Evolutionary conservation across 2,113 vertebrate genomes (phyloP).

Genomic region (Urocynchramus pylzowi): DNA sequence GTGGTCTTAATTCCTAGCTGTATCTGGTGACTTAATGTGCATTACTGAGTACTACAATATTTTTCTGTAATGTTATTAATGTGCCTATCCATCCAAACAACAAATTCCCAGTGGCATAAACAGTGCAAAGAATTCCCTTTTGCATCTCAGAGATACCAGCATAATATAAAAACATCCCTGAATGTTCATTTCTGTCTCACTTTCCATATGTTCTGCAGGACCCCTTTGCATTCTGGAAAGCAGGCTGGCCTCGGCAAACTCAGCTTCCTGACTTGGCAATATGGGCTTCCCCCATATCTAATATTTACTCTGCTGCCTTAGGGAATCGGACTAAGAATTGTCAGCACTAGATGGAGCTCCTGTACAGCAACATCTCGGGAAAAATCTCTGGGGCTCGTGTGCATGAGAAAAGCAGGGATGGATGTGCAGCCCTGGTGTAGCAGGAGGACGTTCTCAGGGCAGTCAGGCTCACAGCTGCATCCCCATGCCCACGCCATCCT

Average conservation of each 20-base stretch:
- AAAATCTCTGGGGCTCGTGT: neutral
- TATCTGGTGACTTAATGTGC: neutral
- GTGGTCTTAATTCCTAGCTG: neutral
- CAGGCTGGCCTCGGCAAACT: neutral
- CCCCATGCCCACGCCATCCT: fast-evolving
- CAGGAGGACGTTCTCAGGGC: neutral
- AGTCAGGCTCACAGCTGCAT: neutral
- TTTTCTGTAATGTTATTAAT: neutral
- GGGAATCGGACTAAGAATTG: neutral
- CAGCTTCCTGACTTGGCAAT: neutral
- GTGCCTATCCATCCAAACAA: neutral
- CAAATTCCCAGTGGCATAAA: neutral
- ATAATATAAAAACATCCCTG: neutral
- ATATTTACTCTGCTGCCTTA: neutral
- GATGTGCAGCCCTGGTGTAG: fast-evolving
- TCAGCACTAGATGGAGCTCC: constrained; percentile 50
- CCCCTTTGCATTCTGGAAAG: neutral
- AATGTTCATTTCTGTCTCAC: neutral
- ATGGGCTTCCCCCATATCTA: neutral
- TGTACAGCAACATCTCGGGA: neutral
- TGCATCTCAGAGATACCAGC: neutral
- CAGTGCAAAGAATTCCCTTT: neutral
- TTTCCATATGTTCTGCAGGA: neutral
- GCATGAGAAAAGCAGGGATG: neutral
- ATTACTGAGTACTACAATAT: neutral